Conservation (phyloP, 2,888 invertebrate species). For the Tubulanus polymorphus region DNA sequence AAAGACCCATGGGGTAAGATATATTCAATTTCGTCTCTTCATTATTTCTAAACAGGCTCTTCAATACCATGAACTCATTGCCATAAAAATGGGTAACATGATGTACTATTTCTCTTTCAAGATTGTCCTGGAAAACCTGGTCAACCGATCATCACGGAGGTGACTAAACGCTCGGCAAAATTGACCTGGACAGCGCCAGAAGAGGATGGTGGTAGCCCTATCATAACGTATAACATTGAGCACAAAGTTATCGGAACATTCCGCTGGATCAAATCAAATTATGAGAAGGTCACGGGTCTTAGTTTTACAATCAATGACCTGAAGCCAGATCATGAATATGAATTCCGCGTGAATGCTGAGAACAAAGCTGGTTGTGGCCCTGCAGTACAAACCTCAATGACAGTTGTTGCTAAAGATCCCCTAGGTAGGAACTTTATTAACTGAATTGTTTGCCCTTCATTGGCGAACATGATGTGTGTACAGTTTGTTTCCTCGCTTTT, state of each 20-base stretch:
- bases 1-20: slow-evolving; percentile 12
- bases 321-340: slow-evolving; percentile 58
- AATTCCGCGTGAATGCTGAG: slow-evolving; percentile 80
- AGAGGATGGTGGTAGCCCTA: slow-evolving; percentile 27
- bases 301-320: slow-evolving; percentile 24
- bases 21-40: too few relatives aligned
- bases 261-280: not conserved
- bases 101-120: not conserved
- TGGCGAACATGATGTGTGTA: too few relatives aligned
- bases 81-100: too few relatives aligned
- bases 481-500: slow-evolving; percentile 5
- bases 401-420: slow-evolving; percentile 33
- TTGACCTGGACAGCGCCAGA: slow-evolving; percentile 25
- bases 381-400: slow-evolving; percentile 24
- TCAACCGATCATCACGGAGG: slow-evolving; percentile 18
- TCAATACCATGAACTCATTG: too few relatives aligned
- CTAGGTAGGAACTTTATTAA: slow-evolving; percentile 59
- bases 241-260: slow-evolving; percentile 7
- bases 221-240: slow-evolving; percentile 29
- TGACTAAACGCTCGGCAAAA: slow-evolving; percentile 24
- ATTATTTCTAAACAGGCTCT: too few relatives aligned
- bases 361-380: slow-evolving; percentile 70
- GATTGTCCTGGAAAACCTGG: slow-evolving; percentile 55
- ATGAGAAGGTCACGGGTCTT: not conserved
- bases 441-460: not conserved